Evolutionary conservation across 2,888 invertebrate genomes (phyloP), one percentile per base, ranked within the genome.

Genomic region (Pogonocherus hispidulus): DNA sequence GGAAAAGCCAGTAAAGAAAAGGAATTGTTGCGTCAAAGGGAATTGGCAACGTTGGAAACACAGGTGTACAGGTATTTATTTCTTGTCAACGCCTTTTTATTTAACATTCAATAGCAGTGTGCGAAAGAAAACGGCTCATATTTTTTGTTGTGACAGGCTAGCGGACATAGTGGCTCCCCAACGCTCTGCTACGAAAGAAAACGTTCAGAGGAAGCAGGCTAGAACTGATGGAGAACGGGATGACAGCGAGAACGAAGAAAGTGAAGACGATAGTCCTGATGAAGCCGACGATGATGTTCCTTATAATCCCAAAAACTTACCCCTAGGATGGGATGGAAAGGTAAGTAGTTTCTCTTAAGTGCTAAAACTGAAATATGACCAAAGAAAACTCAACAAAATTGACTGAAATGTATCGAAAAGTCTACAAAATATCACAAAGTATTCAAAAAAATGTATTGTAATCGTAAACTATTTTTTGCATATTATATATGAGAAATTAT

Each of bases 261-360:
- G 94, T 77, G 96, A 90, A 3, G 89, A 89, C 55, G 91, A 91
- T 73, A 93, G 92, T 54, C 94, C 94, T 51, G 94, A 97, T 69
- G 95, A 95, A 78, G 91, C 92, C 69, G 96, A 96, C 76, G 96
- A 97, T 72, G 97, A 98, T 82, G 96, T 99, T 32, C 99, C 99
- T 0, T 99, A 99, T 85, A 99, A 99, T 87, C 99, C 99, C 0
- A 99, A 99, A 87, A 99, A 99, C 87, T 87, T 99, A 64, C 99
- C 99, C 0, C 90, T 99, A 0, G 99, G 99, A 0, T 99, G 98
- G 98, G 99, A 99, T 86, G 98, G 98, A 63, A 99, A 98, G 88
- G 93, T 92, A 81, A 74, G n/a, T n/a, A n/a, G n/a, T n/a, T n/a
- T n/a, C n/a, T n/a, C n/a, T n/a, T n/a, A n/a, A n/a, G n/a, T n/a